Evolutionary conservation across 2,113 vertebrate species (phyloP).

Genomic region (Orthonyx spaldingii): DNA sequence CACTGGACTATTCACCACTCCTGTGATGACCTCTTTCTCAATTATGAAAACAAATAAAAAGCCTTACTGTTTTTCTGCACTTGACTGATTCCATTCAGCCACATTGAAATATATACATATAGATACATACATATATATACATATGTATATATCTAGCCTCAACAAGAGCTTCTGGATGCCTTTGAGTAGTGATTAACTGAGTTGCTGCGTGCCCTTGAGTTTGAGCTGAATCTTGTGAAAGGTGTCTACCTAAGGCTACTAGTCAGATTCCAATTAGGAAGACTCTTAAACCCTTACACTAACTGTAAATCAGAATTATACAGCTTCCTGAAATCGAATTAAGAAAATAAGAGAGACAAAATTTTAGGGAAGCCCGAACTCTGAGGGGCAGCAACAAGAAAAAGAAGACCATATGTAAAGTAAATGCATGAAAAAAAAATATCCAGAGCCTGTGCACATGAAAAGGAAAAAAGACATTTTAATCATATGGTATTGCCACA

Average conservation of each 20-base stretch:
- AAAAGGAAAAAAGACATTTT: background rate
- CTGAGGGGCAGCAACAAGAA: background rate
- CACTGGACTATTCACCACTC: background rate
- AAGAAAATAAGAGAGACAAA: background rate
- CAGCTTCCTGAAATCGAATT: background rate
- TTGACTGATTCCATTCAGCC: background rate
- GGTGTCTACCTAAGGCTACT: background rate
- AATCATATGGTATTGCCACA: background rate
- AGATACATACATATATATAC: too few species aligned
- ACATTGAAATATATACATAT: background rate
- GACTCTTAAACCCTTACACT: background rate
- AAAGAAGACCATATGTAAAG: background rate
- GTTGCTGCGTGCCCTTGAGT: background rate
- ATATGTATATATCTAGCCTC: background rate
- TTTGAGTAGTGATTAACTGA: background rate
- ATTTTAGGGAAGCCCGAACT: background rate
- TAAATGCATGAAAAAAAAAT: background rate
- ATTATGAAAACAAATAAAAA: background rate
- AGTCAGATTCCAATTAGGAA: background rate
- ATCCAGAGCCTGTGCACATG: background rate
- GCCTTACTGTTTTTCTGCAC: background rate
- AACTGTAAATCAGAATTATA: background rate
- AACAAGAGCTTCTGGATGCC: background rate
- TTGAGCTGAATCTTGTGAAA: background rate
- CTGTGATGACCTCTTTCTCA: background rate